phyloP scores from a whole-genome alignment of 2,888 invertebrate genomes.

The Cerastis rubricosa region DNA sequence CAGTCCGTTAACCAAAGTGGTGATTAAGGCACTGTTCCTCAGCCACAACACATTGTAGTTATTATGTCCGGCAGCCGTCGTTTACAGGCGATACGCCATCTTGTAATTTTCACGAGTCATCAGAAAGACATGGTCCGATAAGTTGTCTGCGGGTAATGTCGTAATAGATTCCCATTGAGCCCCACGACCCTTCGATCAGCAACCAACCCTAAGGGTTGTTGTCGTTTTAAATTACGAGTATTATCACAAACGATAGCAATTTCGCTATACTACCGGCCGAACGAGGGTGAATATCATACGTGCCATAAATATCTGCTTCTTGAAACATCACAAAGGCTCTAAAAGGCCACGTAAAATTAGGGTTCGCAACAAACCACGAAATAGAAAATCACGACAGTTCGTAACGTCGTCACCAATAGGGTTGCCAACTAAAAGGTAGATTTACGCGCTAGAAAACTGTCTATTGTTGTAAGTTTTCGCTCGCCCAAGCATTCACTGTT shows the following conservation, averaged over 20 bases:
- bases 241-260: slow-evolving; percentile 62
- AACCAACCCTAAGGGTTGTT: slow-evolving; percentile 55
- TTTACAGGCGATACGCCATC: slow-evolving; percentile 35
- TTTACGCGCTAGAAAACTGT: slow-evolving; percentile 72
- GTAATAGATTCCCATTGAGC: slow-evolving; percentile 55
- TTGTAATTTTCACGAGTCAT: slow-evolving; percentile 56
- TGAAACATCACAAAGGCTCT: slow-evolving; percentile 38
- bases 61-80: slow-evolving; percentile 28
- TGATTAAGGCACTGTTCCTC: slow-evolving; percentile 1
- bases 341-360: slow-evolving; percentile 59
- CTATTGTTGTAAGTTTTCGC: slow-evolving; percentile 78
- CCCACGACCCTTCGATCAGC: slow-evolving; percentile 62
- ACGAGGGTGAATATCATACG: slow-evolving; percentile 55
- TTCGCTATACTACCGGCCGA: slow-evolving; percentile 40
- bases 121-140: slow-evolving; percentile 45
- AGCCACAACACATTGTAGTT: slow-evolving; percentile 17
- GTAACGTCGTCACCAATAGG: slow-evolving; percentile 57
- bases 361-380: slow-evolving; percentile 41
- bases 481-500: slow-evolving; percentile 72
- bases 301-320: slow-evolving; percentile 52
- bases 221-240: slow-evolving; percentile 64
- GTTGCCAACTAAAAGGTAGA: slow-evolving; percentile 64
- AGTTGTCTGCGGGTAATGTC: slow-evolving; percentile 60
- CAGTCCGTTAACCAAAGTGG: not conserved
- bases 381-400: slow-evolving; percentile 54